Base-by-base conservation (phyloP, 2,888 invertebrate species). In the Tinea semifulvella region DNA sequence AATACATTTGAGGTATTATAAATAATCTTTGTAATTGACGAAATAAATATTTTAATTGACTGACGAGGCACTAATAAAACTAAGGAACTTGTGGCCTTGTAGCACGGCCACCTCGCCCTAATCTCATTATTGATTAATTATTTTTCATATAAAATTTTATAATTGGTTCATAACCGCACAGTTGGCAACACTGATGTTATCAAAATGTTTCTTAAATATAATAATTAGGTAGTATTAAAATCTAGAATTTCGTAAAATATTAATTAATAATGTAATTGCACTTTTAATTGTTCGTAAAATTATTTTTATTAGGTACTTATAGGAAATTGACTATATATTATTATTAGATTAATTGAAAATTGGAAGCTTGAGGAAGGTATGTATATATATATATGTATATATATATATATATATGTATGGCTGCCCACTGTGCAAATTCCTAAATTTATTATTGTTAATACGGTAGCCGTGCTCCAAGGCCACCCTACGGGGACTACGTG, bases 41-140 rank as follows among this genome's bases (percentile, higher is more conserved):
- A 68, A 61, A 58, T 69, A 59, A 63, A 76, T 55, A 77, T 70
- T 51, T 49, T 55, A 79, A 77, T 77, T 75, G 76, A 77, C 79
- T 61, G 53, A 54, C 59, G 68, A 71, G 72, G 74, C 70, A 70
- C 66, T 60, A 68, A 66, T 65, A 65, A 67, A 63, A 58, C 60
- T 60, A 62, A 53, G 49, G 49, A n/a, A 49, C 47, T 51, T 45
- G 51, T 55, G 53, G 53, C 51, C 51, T 52, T 56, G 50, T 56
- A 51, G 46, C 54, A 51, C 46, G 48, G 39, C 38, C 46, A 49
- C 27, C 44, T 46, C 42, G 36, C 18, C 39, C 25, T 20, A 45
- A 35, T 46, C 46, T 48, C 50, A 49, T 17, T 47, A 45, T 50
- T 31, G 42, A 48, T 47, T 39, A 19, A 38, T 10, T 35, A 22